Evolutionary conservation across 2,888 invertebrate genomes (phyloP), one percentile per base, ranked within the genome.

Genomic region (Trypoxylon attenuatum): DNA sequence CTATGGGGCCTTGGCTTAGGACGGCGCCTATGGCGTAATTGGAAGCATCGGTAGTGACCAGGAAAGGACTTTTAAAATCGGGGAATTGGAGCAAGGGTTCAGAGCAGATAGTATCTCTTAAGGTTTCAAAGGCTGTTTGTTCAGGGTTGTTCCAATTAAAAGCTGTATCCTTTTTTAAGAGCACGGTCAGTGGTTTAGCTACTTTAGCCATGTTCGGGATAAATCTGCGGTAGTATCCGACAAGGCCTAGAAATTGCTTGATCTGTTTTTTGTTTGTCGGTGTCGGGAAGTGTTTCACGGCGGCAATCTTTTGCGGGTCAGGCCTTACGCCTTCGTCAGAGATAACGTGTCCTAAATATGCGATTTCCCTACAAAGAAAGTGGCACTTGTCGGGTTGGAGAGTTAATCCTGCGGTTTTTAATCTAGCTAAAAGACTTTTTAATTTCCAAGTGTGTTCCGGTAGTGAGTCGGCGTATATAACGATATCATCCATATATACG

Each of bases 401-500:
- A n/a, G n/a, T n/a, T n/a, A n/a, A n/a, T n/a, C n/a, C n/a, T n/a
- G n/a, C n/a, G n/a, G n/a, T n/a, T n/a, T n/a, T n/a, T n/a, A n/a
- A n/a, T n/a, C n/a, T n/a, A n/a, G n/a, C n/a, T n/a, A n/a, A n/a
- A 71, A 2, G 84, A 23, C 47, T 76, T 76, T 13, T 83, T 54
- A 6, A 4, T 77, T 73, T 15, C n/a, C n/a, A n/a, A n/a, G 71
- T 72, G 23, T 83, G 82, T 13, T 73, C 68, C 15, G 71, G 54
- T 4, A 84, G 19, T 2, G 53, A 66, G 19, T 69, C 62, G 0
- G 72, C 78, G 52, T 71, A 79, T 41, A 84, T 75, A 0, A 86
- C 75, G 5, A 85, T 78, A 58, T 87, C 84, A 47, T 87, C 84
- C 8, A 86, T 42, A 53, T 85, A 87, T 0, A 85, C 81, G 21